Conservation (phyloP, 1,140 invertebrate genomes). For the Pogonomyrmex barbatus region DNA sequence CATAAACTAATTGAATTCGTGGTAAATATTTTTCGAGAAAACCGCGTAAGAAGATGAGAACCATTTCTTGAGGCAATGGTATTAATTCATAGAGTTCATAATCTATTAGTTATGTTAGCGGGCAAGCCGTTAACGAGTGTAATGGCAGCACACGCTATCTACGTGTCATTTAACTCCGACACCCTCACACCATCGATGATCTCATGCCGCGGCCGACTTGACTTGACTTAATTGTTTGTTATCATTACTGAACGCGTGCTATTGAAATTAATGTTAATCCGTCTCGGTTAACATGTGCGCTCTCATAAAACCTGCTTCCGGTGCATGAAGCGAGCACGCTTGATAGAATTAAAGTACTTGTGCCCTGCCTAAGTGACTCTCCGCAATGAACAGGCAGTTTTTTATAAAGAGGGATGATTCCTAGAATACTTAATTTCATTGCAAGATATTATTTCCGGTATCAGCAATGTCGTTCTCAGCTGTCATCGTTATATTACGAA, state of each 20-base stretch:
- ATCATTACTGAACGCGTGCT: slow-evolving; percentile 85
- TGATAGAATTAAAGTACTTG: slow-evolving; percentile 85
- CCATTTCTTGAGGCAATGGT: slow-evolving; percentile 77
- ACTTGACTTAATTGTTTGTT: slow-evolving; percentile 85
- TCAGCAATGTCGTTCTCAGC: slow-evolving; percentile 2
- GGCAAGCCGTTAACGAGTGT: slow-evolving; percentile 81
- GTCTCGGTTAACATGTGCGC: slow-evolving; percentile 82
- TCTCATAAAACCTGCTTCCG: slow-evolving; percentile 85
- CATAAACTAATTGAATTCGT: not conserved
- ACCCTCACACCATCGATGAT: slow-evolving; percentile 86
- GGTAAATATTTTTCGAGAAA: not conserved
- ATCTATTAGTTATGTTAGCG: slow-evolving; percentile 85
- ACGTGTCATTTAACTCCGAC: slow-evolving; percentile 85
- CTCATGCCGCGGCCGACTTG: slow-evolving; percentile 83
- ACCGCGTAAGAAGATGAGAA: slow-evolving; percentile 66
- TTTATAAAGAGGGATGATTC: slow-evolving; percentile 20
- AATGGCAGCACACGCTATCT: slow-evolving; percentile 83
- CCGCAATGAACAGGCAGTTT: slow-evolving; percentile 28
- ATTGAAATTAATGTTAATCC: slow-evolving; percentile 87
- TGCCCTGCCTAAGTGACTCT: slow-evolving; percentile 69
- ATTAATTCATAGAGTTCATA: slow-evolving; percentile 86
- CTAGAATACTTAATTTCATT: slow-evolving; percentile 33
- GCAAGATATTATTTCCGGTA: slow-evolving; percentile 14
- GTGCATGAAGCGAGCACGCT: slow-evolving; percentile 78
- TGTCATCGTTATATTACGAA: not conserved